These are phyloP conservation scores for Rafetus swinhoei DNA, from an alignment of 2,113 vertebrate genomes.

Conservation along the genomic window DNA sequence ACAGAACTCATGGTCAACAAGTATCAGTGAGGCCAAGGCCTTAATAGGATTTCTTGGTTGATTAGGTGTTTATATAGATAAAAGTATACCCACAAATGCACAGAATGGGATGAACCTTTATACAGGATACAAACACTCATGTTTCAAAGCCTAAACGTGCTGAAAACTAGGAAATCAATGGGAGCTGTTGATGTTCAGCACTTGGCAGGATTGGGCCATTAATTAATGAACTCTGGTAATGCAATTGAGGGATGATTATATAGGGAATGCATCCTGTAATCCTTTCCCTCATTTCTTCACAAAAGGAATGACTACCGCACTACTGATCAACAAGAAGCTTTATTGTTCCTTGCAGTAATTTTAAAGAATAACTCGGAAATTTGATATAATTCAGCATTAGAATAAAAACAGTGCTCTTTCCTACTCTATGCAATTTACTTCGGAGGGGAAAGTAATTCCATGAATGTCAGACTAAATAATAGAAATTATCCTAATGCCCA, in stretches of 20 bases:
- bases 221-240: neutral
- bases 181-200: neutral
- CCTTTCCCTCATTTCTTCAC: neutral
- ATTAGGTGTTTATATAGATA: neutral
- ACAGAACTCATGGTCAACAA: neutral
- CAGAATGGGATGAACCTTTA: neutral
- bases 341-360: neutral
- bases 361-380: neutral
- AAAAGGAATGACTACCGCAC: neutral
- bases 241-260: neutral
- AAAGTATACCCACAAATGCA: neutral
- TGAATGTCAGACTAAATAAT: neutral
- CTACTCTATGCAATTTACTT: neutral
- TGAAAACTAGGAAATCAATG: neutral
- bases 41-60: neutral
- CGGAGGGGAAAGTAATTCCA: neutral
- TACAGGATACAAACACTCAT: neutral
- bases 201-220: neutral
- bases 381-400: neutral
- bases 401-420: neutral
- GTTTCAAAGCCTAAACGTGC: neutral
- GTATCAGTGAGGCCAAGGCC: neutral
- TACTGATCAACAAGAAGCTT: neutral
- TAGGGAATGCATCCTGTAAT: neutral
- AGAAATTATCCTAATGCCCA: neutral